Base-by-base conservation (phyloP, 2,797 vertebrate species). In the Yasuhikotakia modesta region DNA sequence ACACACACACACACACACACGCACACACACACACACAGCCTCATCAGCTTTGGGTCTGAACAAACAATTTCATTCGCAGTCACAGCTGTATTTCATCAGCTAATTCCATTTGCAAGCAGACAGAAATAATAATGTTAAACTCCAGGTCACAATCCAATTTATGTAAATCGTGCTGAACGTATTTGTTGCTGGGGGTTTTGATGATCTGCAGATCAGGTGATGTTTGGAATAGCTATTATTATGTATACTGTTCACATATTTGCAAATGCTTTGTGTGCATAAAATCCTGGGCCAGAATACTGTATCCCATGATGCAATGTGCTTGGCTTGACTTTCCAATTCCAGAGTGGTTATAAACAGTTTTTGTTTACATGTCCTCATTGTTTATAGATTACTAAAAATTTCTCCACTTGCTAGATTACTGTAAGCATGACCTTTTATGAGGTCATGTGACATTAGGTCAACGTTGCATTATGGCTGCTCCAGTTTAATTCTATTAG, bases 31-130 rank as follows among this genome's bases (percentile, higher is more conserved):
- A 27, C 27, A 27, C 27, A 4, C 27, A 27, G 27, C 27, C 60
- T 64, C 27, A 73, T 73, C 32, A 39, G 60, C 21, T 30, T 50
- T 74, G 55, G 24, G 5, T 60, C 17, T 66, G 17, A 67, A 73
- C 43, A 73, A 22, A 73, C 39, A 57, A 21, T 45, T 19, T 30
- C 45, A 75, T 66, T 74, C 60, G 52, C n/a, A 10, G 3, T 35
- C 73, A 67, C 90, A 91, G 90, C 90, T 91, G 88, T 80, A 76
- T 76, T 79, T 80, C 77, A 90, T 91, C 81, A 87, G 82, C 35
- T 58, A 81, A 84, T 79, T 83, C 60, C 60, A 53, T 58, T 45
- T 46, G 50, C 17, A 45, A 63, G 63, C 22, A 13, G 50, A 75
- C 11, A n/a, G 30, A 52, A 55, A 75, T 57, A 57, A 55, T 43